Evolutionary conservation across 2,113 vertebrate species (phyloP), one percentile per base, ranked within the genome.

Genomic region (Cryptotis parvus): DNA sequence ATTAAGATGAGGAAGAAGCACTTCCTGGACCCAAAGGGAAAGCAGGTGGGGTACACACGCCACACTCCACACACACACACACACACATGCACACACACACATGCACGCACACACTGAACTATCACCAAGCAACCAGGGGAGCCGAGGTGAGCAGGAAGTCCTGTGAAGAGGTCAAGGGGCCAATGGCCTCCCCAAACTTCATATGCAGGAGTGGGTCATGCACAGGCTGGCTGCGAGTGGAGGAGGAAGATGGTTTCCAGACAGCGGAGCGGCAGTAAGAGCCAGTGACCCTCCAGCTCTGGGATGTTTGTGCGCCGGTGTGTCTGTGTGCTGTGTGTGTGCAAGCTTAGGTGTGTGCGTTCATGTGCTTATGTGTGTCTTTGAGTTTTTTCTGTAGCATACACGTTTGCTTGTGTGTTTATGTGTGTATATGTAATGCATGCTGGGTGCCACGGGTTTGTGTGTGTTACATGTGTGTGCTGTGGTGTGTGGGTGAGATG

Each of bases 1-100:
- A 35, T 63, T 76, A 76, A 91, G 75, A 85, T 61, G 70, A 72
- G 63, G 12, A 79, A 78, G 75, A 87, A 91, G 31, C 15, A 27
- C 22, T 76, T 90, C 35, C 41, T 52, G 43, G 9, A 9, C n/a
- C 3, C 5, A 12, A 77, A 76, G 22, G 31, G 43, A 68, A 85
- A 49, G 73, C 5, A 52, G 63, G 3, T 26, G 24, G 12, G 0
- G 39, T 24, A 26, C 0, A 27, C 35, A 49, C 1, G 55, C 31
- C 22, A 3, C n/a, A 31, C 0, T 16, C 33, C 52, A 35, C 2
- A 43, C 6, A 39, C 58, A n/a, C 49, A 75, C 27, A 77, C 1
- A 27, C 61, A 65, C 63, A 65, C 63, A 65, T 29, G 8, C 66
- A 58, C 55, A 58, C 55, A 58, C 33, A 29, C 0, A 35, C 35